Conservation (phyloP, 2,888 invertebrate species). For the Drosophila incognita region DNA sequence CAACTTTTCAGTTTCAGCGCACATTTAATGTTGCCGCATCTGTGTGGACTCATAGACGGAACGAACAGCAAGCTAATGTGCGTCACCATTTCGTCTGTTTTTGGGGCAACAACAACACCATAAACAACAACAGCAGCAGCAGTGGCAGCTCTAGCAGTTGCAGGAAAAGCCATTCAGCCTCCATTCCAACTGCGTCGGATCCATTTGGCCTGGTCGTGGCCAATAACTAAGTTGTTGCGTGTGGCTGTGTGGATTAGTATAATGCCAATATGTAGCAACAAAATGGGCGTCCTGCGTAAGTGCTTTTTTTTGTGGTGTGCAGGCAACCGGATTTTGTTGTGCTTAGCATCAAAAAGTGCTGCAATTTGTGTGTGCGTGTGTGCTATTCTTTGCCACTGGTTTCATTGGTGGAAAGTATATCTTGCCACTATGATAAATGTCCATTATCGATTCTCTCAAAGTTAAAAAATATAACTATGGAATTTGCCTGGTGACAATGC, state of each 20-base stretch:
- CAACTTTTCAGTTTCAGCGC: slow-evolving; percentile 53
- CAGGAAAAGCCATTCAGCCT: slow-evolving; percentile 26
- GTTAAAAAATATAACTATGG: neutral
- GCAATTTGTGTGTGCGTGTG: slow-evolving; percentile 31
- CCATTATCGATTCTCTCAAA: slow-evolving; percentile 25
- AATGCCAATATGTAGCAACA: slow-evolving; percentile 71
- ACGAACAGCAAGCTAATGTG: slow-evolving; percentile 48
- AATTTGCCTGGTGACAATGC: neutral
- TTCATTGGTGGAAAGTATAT: neutral
- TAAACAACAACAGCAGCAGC: slow-evolving; percentile 5
- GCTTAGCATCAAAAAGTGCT: slow-evolving; percentile 49
- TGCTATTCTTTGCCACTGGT: slow-evolving; percentile 25
- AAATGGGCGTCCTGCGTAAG: slow-evolving; percentile 44
- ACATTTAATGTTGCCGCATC: slow-evolving; percentile 48
- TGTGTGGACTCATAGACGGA: slow-evolving; percentile 4
- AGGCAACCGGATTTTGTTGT: slow-evolving; percentile 63
- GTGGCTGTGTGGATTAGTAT: slow-evolving; percentile 64
- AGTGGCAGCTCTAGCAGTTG: slow-evolving; percentile 5
- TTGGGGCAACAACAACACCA: slow-evolving; percentile 29
- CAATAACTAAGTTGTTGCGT: slow-evolving; percentile 67
- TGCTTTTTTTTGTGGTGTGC: slow-evolving; percentile 63
- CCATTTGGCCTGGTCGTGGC: slow-evolving; percentile 46
- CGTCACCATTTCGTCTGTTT: slow-evolving; percentile 61
- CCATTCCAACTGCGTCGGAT: slow-evolving; percentile 10
- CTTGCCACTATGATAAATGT: slow-evolving; percentile 12